Percentiles rank a stretch among this genome's conserved stretches.
These are phyloP conservation scores for Musca domestica DNA, from an alignment of 1,140 invertebrate genomes.

Conservation along the genomic window DNA sequence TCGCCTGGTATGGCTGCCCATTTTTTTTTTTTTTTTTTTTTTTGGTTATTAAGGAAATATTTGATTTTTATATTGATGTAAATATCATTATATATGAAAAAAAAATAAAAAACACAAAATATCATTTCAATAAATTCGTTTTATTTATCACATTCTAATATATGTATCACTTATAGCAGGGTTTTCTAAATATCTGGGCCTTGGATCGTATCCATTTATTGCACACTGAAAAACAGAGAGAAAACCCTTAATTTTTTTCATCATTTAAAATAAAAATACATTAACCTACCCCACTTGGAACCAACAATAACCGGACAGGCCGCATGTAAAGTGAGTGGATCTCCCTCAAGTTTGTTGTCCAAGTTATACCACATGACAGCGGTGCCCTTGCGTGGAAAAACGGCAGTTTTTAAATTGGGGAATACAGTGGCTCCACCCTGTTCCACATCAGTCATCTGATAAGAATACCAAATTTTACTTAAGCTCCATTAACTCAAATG, in stretches of 20 bases:
- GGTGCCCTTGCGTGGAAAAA: constrained; percentile 86
- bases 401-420: constrained; percentile 73
- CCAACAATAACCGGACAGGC: constrained; percentile 96
- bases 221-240: constrained; percentile 69
- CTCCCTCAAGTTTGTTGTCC: constrained; percentile 85
- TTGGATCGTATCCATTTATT: constrained; percentile 97
- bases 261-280: not conserved
- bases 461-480: not conserved
- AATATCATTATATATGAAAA: no score
- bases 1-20: no score
- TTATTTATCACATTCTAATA: not conserved
- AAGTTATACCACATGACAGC: constrained; percentile 97
- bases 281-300: constrained; percentile 85
- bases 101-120: no score
- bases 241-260: not conserved
- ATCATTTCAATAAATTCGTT: not conserved
- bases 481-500: not conserved
- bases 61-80: no score
- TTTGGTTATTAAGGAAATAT: no score
- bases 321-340: constrained; percentile 88
- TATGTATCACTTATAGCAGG: constrained; percentile 6
- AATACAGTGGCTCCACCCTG: constrained; percentile 96
- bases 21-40: no score
- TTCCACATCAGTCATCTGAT: constrained; percentile 87
- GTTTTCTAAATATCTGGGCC: constrained; percentile 55